phyloP scores from a whole-genome alignment of 1,140 invertebrate genomes.

The Neotoxoptera formosana region DNA sequence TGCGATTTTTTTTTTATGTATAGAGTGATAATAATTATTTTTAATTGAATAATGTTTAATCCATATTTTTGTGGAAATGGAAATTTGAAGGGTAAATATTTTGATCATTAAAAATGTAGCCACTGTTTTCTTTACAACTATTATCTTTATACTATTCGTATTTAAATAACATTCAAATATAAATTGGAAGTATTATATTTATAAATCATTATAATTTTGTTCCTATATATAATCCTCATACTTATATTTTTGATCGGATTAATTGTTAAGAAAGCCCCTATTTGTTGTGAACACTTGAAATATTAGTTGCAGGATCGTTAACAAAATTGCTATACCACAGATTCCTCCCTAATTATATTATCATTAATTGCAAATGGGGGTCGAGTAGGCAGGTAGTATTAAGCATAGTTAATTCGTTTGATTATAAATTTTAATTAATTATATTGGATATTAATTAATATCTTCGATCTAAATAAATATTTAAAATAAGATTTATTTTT shows the following conservation, averaged over 20 bases:
- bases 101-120: background rate
- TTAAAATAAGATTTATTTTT: background rate
- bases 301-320: background rate
- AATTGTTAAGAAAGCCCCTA: background rate
- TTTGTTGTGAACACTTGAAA: background rate
- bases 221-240: background rate
- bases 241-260: background rate
- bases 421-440: slow-evolving; percentile 13
- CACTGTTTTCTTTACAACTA: background rate
- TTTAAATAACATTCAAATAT: background rate
- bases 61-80: background rate
- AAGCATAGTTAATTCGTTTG: background rate
- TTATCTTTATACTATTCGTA: background rate
- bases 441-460: background rate
- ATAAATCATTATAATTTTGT: background rate
- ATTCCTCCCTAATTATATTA: background rate
- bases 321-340: background rate
- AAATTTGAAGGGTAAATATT: background rate
- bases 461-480: background rate
- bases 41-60: background rate
- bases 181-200: background rate
- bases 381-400: background rate
- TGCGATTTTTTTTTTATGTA: background rate
- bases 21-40: background rate
- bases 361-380: background rate